Conservation (phyloP, 2,113 vertebrate species). For the Hippocampus barbouri region DNA sequence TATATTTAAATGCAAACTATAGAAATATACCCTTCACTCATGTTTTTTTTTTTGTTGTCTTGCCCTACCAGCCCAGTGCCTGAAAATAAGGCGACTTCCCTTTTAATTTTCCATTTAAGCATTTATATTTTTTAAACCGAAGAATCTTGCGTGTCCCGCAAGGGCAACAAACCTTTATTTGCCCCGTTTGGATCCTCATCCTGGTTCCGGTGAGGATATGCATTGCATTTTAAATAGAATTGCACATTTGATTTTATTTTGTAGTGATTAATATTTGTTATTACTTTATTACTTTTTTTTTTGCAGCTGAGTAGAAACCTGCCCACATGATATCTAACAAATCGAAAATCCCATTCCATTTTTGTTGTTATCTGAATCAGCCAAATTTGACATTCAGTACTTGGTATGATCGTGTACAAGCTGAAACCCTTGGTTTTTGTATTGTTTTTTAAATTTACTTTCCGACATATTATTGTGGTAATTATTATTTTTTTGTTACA, state of each 20-base stretch:
- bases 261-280: constrained; percentile 41
- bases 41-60: constrained; percentile 50
- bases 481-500: constrained; percentile 69
- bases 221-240: constrained; percentile 38
- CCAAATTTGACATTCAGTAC: constrained; percentile 50
- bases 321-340: constrained; percentile 47
- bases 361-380: constrained; percentile 39
- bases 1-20: constrained; percentile 78
- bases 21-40: constrained; percentile 73
- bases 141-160: constrained; percentile 6
- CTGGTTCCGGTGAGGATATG: constrained; percentile 44
- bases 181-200: constrained; percentile 21
- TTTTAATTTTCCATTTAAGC: constrained; percentile 17
- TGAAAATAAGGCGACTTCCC: constrained; percentile 40
- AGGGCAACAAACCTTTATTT: constrained; percentile 29
- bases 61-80: constrained; percentile 16
- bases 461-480: constrained; percentile 48
- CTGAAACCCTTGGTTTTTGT: constrained; percentile 35
- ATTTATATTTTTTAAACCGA: constrained; percentile 43
- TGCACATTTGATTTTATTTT: constrained; percentile 46
- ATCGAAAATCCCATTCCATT: constrained; percentile 28
- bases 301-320: constrained; percentile 44
- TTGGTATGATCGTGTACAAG: constrained; percentile 53
- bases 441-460: constrained; percentile 42
- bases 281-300: constrained; percentile 13